Conservation (phyloP, 2,797 vertebrate species). For the Hybognathus amarus region DNA sequence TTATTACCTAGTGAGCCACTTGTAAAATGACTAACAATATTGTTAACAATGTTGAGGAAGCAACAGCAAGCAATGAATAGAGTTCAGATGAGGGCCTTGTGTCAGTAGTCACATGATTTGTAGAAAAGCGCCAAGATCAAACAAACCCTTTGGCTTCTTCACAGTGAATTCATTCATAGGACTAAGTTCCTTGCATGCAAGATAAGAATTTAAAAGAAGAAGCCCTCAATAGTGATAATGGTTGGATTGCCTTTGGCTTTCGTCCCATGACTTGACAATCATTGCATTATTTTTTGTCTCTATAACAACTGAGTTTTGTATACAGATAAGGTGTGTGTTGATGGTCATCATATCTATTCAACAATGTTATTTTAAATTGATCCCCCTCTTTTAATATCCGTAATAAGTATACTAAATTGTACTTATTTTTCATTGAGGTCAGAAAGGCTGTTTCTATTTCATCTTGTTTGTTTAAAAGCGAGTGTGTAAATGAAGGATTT, state of each 20-base stretch:
- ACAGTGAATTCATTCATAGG: constrained; percentile 60
- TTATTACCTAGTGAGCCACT: neutral
- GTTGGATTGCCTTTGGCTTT: constrained; percentile 37
- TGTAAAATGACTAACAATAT: neutral
- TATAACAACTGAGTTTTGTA: neutral
- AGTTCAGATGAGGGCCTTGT: constrained; percentile 36
- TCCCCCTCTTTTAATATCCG: neutral
- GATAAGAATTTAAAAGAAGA: constrained; percentile 42
- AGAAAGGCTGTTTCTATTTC: neutral
- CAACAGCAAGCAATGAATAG: constrained; percentile 21
- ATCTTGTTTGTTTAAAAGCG: constrained; percentile 18
- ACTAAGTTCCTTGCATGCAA: constrained; percentile 35
- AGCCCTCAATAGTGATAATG: constrained; percentile 47
- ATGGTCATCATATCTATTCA: neutral
- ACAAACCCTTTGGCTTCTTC: constrained; percentile 54
- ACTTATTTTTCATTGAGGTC: neutral
- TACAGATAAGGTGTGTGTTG: neutral
- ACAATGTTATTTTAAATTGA: neutral
- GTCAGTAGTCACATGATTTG: constrained; percentile 50
- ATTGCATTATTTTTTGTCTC: neutral
- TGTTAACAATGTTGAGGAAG: neutral
- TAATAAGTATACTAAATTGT: neutral
- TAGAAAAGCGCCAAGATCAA: constrained; percentile 57
- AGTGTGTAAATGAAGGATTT: constrained; percentile 12
- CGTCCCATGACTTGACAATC: constrained; percentile 46